Conservation (phyloP, 2,113 vertebrate genomes). For the Callipepla californica region DNA sequence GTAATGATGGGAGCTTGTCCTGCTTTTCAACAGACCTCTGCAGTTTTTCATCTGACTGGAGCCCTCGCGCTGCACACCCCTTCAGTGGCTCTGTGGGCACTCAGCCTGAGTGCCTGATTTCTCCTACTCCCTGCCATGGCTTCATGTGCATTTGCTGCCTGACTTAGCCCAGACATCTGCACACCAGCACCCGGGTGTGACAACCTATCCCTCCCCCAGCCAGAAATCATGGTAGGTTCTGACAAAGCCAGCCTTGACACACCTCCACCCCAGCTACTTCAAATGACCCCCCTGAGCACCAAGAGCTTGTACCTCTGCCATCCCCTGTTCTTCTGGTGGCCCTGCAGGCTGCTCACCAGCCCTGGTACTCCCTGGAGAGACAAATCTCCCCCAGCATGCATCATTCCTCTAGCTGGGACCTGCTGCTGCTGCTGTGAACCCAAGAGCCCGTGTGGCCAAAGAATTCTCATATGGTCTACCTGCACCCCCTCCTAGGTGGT, state of each 20-base stretch:
- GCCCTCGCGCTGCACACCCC: background rate
- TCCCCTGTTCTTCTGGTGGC: background rate
- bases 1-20: background rate
- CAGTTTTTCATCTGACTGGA: fast-evolving
- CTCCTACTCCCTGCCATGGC: background rate
- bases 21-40: background rate
- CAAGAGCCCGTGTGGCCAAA: fast-evolving
- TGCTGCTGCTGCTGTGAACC: background rate
- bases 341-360: fast-evolving
- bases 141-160: background rate
- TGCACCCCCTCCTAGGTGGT: background rate
- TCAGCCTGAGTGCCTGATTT: background rate
- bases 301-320: background rate
- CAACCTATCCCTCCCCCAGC: background rate
- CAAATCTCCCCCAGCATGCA: background rate
- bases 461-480: background rate
- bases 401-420: background rate
- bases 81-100: background rate
- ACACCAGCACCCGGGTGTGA: background rate
- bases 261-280: background rate
- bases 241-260: background rate
- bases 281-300: background rate
- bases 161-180: background rate
- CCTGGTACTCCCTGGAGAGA: fast-evolving
- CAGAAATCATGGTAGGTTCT: background rate